A percentile compares a stretch with the other conserved stretches of the same genome.
phyloP scores from a whole-genome alignment of 2,888 invertebrate genomes.

The Latrodectus elegans region DNA sequence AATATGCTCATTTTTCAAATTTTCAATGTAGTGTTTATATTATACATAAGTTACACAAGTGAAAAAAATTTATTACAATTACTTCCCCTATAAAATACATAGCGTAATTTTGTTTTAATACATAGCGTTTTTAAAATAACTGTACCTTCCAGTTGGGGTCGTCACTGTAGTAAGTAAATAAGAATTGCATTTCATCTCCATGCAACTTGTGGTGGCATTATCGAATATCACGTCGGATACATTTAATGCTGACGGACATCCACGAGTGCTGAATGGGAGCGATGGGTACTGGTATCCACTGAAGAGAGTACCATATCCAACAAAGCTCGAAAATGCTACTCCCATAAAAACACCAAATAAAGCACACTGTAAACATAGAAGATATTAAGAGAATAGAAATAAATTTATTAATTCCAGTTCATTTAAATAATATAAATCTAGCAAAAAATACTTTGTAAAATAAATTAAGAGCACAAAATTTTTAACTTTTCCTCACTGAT shows the following conservation, averaged over 20 bases:
- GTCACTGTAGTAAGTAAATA: background rate
- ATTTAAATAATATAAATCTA: no score
- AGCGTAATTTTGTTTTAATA: no score
- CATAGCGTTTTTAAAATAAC: no score
- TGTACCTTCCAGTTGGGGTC: no score
- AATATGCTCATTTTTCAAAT: no score
- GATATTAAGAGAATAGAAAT: background rate
- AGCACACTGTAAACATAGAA: background rate
- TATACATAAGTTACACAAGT: background rate
- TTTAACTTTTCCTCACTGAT: no score
- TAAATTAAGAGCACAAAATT: no score
- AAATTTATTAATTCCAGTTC: no score
- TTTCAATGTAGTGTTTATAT: no score
- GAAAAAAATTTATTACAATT: background rate
- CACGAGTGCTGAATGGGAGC: background rate
- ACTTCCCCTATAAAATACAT: background rate
- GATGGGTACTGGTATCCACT: conserved; percentile 7
- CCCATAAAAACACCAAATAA: background rate
- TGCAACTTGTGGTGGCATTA: background rate
- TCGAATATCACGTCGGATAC: background rate
- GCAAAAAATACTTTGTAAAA: no score
- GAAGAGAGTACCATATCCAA: conserved; percentile 17
- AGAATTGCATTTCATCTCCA: background rate
- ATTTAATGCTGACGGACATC: background rate
- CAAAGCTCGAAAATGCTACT: background rate